Conservation (phyloP, 2,888 invertebrate species). For the Serrognathus titanus region DNA sequence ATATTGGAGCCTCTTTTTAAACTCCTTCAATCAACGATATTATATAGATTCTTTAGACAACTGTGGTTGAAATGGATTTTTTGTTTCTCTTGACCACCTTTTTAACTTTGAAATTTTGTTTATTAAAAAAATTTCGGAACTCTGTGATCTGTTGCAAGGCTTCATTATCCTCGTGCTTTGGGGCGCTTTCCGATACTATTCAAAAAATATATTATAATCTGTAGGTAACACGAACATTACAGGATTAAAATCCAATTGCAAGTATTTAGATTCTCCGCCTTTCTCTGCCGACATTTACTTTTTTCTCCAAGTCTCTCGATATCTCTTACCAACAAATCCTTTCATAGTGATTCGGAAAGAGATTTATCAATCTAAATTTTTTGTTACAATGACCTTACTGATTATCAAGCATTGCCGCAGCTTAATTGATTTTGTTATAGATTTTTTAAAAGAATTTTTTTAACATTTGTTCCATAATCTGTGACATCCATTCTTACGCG, state of each 20-base stretch:
- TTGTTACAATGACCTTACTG: too few relatives aligned
- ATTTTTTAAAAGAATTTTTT: too few relatives aligned
- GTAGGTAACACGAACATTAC: constrained; percentile 91
- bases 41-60: constrained; percentile 85
- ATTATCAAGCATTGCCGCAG: too few relatives aligned
- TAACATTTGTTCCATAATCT: too few relatives aligned
- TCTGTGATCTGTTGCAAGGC: constrained; percentile 92
- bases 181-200: constrained; percentile 91
- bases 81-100: constrained; percentile 84
- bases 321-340: too few relatives aligned
- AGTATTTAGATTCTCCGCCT: constrained; percentile 66
- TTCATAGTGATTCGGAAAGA: too few relatives aligned
- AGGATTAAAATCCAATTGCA: constrained; percentile 88
- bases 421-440: too few relatives aligned
- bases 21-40: too few relatives aligned
- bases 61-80: constrained; percentile 80
- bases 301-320: constrained; percentile 90
- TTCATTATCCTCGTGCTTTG: constrained; percentile 98
- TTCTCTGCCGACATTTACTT: constrained; percentile 83
- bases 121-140: constrained; percentile 92
- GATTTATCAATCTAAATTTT: too few relatives aligned
- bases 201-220: constrained; percentile 96
- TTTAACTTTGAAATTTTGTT: constrained; percentile 93
- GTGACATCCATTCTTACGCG: too few relatives aligned
- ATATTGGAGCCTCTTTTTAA: too few relatives aligned